Base-by-base conservation (phyloP, 64 coral and sea anemone species). In the Porites australiensis region DNA sequence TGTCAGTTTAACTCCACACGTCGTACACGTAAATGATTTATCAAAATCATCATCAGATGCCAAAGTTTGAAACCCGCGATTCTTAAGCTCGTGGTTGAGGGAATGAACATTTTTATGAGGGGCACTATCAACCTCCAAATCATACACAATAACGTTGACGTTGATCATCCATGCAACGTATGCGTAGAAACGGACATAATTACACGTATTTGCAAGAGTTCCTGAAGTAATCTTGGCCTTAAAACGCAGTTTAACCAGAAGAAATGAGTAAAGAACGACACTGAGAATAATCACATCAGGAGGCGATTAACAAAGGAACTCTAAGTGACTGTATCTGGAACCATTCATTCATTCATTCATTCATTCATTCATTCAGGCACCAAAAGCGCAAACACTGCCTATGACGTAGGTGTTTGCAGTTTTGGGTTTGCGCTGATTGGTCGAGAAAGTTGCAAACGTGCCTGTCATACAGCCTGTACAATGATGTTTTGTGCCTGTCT, bases 21-120 rank as follows among this genome's bases (percentile, higher is more conserved):
- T 13, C 7, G 57, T 74, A 89, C 87, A 77, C 19, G 45, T 76
- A 13, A 89, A 65, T 44, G 51, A 77, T 13, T 23, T 89, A 77
- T 78, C 22, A 73, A 89, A 89, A 78, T 77, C 48, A 50, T 64
- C 58, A 45, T 62, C 21, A 18, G 87, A 83, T 64, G 57, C 46
- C 63, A 83, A 44, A 27, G 79, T 82, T 83, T 59, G 79, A 64
- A 82, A 83, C 23, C 58, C 79, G 27, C 58, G 63, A 45, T 59
- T 46, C 44, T 64, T 49, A 5, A 83, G 58, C 58, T 83, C 79
- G 11, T 83, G 79, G 44, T 83, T 83, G 16, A 89, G 37, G 37
- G 61, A 44, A 77, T 54, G 57, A 44, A 77, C 16, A 37, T 83
- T 53, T 64, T 64, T 64, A 46, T 64, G 79, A 64, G 79, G 79